These are phyloP conservation scores for Synergus japonicus DNA, from an alignment of 2,888 invertebrate species.

Conservation along the genomic window DNA sequence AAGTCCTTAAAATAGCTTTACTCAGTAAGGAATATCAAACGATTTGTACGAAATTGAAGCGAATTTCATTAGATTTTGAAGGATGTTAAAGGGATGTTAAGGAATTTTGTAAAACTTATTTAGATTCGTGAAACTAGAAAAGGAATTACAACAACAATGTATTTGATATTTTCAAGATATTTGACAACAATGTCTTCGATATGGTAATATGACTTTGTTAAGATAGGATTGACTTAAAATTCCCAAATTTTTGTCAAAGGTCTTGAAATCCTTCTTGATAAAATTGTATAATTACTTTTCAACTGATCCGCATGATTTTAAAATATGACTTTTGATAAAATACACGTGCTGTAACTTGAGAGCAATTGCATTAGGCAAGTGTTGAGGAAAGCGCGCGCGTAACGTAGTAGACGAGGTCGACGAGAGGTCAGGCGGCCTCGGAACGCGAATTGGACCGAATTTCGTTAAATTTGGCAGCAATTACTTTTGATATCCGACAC, in stretches of 20 bases:
- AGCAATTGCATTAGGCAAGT: conserved; percentile 21
- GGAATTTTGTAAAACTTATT: no score
- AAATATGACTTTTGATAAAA: neutral
- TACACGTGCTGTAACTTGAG: neutral
- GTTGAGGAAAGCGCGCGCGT: conserved; percentile 42
- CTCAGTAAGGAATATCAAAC: no score
- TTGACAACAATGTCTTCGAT: no score
- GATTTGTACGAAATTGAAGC: no score
- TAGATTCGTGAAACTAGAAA: no score
- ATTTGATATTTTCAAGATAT: no score
- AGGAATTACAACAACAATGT: no score
- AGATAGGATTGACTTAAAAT: no score
- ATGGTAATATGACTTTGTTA: no score
- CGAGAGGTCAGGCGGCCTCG: conserved; percentile 52
- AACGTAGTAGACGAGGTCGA: conserved; percentile 54
- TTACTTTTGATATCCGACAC: conserved; percentile 77
- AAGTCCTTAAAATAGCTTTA: no score
- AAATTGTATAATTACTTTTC: neutral
- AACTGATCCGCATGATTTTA: neutral
- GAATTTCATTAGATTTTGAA: no score
- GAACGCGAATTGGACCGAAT: conserved; percentile 60
- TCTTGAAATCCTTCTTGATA: neutral
- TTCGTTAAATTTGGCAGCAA: conserved; percentile 76
- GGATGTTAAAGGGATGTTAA: no score
- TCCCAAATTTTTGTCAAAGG: neutral